Conservation (phyloP, 1,140 invertebrate species). For the Atta cephalotes region DNA sequence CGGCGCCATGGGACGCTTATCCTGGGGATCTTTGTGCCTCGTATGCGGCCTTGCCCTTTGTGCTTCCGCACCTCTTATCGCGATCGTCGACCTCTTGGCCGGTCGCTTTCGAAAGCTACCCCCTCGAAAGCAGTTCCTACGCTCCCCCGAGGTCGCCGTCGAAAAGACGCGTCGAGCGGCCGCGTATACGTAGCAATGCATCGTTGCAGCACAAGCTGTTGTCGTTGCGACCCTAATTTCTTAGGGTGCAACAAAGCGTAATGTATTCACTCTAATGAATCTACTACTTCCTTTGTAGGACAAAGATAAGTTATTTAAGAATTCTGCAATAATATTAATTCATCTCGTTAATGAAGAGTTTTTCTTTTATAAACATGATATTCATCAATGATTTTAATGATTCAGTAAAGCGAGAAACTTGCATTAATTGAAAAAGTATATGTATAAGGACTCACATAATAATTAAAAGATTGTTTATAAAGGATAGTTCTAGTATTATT, state of each 20-base stretch:
- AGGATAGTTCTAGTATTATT: too few relatives aligned
- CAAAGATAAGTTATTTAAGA: not conserved
- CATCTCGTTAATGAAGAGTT: not conserved
- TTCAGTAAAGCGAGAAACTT: not conserved
- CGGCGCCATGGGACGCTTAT: conserved; percentile 73
- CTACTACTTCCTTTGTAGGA: not conserved
- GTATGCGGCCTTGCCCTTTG: conserved; percentile 71
- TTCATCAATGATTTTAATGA: not conserved
- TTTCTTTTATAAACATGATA: not conserved
- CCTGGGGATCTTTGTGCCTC: conserved; percentile 72
- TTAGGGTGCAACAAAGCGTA: conserved; percentile 20
- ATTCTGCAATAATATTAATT: conserved; percentile 6
- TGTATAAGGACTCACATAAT: too few relatives aligned
- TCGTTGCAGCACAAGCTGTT: conserved; percentile 28
- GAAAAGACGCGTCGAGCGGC: conserved; percentile 68
- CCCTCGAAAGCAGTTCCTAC: conserved; percentile 67
- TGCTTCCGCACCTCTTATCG: conserved; percentile 74
- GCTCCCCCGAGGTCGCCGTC: conserved; percentile 36
- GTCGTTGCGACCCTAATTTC: conserved; percentile 11
- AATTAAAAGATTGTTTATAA: too few relatives aligned
- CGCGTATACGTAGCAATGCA: conserved; percentile 14
- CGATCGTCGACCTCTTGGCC: conserved; percentile 75
- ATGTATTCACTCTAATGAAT: conserved; percentile 23
- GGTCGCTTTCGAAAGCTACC: conserved; percentile 66
- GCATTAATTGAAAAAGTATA: too few relatives aligned